A percentile compares a stretch with the other conserved stretches of the same genome.
Conservation (phyloP, 2,888 invertebrate genomes). For the Leucania comma region DNA sequence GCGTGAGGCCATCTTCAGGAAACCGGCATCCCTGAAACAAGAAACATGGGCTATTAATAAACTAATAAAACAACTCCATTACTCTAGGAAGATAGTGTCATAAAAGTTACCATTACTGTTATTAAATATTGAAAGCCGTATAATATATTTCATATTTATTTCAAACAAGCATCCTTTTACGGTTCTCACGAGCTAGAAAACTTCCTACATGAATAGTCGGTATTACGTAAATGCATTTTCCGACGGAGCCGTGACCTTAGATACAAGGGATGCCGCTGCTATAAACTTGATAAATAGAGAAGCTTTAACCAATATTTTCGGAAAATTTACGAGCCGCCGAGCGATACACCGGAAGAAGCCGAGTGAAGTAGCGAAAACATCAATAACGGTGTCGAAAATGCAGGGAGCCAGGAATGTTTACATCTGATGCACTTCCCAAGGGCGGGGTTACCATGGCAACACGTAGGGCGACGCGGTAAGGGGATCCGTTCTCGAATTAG, state of each 20-base stretch:
- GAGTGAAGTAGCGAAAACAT: conserved; percentile 77
- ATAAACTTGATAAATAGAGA: conserved; percentile 84
- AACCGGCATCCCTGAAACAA: conserved; percentile 95
- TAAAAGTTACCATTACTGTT: conserved; percentile 21
- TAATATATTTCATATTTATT: conserved; percentile 43
- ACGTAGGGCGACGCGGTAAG: conserved; percentile 74
- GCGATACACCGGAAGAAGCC: conserved; percentile 77
- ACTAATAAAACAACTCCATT: conserved; percentile 16
- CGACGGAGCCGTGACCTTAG: conserved; percentile 75
- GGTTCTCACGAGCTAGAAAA: conserved; percentile 45
- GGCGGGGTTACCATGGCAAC: conserved; percentile 70
- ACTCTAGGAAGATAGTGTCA: neutral
- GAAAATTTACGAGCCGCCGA: conserved; percentile 78
- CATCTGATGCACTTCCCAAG: conserved; percentile 71
- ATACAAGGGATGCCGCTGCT: conserved; percentile 71
- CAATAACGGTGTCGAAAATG: conserved; percentile 82
- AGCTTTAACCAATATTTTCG: conserved; percentile 82
- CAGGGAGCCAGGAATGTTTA: conserved; percentile 79
- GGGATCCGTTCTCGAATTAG: conserved; percentile 82
- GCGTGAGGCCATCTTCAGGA: conserved; percentile 98
- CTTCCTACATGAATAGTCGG: conserved; percentile 59
- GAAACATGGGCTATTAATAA: conserved; percentile 69
- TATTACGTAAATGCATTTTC: conserved; percentile 75
- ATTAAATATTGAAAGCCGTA: conserved; percentile 31
- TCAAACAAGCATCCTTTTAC: conserved; percentile 36